Percentiles rank a stretch among this genome's conserved stretches.
Evolutionary conservation across 2,797 vertebrate species (phyloP).

Genomic region (Valencia hispanica): DNA sequence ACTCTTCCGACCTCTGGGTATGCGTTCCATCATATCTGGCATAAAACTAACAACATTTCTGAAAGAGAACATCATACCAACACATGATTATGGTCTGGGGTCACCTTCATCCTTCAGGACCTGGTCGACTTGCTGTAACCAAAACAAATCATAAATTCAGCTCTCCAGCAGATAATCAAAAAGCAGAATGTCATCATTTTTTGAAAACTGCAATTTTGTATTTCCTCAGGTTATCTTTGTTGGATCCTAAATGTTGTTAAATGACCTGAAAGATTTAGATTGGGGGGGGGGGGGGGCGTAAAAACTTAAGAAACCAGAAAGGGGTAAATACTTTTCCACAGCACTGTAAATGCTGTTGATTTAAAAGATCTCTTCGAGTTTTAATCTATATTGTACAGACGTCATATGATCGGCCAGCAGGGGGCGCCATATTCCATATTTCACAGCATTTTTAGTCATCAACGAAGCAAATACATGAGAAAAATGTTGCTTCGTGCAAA

Average conservation of each 20-base stretch:
- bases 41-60: too few relatives aligned
- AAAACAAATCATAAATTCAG: background rate
- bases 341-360: background rate
- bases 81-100: too few relatives aligned
- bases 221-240: background rate
- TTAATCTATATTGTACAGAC: background rate
- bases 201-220: background rate
- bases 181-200: too few relatives aligned
- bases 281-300: too few relatives aligned
- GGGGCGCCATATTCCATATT: slow-evolving; percentile 17
- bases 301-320: background rate
- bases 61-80: too few relatives aligned
- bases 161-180: background rate
- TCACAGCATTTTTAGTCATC: background rate
- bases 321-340: background rate
- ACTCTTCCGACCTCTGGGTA: too few relatives aligned
- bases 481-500: background rate
- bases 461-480: background rate
- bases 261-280: background rate
- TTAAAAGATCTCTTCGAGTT: background rate
- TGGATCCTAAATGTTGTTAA: background rate
- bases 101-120: too few relatives aligned
- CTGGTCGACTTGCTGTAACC: background rate
- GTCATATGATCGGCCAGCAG: slow-evolving; percentile 39
- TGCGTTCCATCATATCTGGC: background rate